phyloP scores from a whole-genome alignment of 2,888 invertebrate genomes.

The Myathropa florea region DNA sequence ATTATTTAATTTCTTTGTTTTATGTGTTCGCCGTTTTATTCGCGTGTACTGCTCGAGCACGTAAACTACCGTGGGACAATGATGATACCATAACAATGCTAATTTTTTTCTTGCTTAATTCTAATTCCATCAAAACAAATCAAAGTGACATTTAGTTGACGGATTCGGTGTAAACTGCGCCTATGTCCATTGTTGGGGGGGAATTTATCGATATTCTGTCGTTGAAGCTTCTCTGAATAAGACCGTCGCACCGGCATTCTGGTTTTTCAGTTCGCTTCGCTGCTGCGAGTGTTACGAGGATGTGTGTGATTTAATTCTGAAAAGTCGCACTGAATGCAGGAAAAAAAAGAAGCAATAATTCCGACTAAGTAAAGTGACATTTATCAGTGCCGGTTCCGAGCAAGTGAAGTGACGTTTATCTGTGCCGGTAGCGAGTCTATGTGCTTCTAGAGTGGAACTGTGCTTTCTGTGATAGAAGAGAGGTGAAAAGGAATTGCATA shows the following conservation, averaged over 20 bases:
- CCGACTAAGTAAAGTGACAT: not conserved
- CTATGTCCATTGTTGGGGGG: not conserved
- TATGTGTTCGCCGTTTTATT: not conserved
- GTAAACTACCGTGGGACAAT: conserved; percentile 18
- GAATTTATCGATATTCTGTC: not conserved
- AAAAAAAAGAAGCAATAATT: not conserved
- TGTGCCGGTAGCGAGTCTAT: not conserved
- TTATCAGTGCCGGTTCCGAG: not conserved
- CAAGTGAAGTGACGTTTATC: not conserved
- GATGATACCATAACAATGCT: conserved; percentile 32
- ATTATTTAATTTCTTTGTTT: conserved; percentile 10
- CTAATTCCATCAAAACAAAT: conserved; percentile 7
- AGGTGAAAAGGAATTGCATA: not conserved
- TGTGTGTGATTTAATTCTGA: not conserved
- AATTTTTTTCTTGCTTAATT: not conserved
- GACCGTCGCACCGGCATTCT: not conserved
- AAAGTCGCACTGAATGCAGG: not conserved
- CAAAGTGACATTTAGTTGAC: not conserved
- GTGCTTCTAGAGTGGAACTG: not conserved
- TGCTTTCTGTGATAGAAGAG: not conserved
- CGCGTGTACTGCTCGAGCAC: conserved; percentile 1
- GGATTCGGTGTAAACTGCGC: not conserved
- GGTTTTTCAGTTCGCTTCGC: not conserved
- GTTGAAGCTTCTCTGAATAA: not conserved
- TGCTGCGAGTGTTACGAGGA: too few relatives aligned